Evolutionary conservation across 2,888 invertebrate genomes (phyloP).

Genomic region (Baccha elongata): DNA sequence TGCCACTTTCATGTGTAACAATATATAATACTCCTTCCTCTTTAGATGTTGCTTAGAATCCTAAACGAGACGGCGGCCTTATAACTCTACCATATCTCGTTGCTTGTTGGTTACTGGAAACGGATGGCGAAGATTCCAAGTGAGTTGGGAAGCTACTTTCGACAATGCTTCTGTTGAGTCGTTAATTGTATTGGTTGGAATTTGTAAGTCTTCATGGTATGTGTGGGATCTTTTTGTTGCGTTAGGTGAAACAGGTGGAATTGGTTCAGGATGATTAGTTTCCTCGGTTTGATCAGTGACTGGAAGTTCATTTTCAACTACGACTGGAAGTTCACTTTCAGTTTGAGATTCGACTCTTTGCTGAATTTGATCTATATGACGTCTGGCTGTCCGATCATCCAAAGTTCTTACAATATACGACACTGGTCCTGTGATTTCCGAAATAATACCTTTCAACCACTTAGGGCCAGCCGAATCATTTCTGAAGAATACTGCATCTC

Average conservation of each 20-base stretch:
- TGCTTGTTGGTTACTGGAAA: too few species aligned
- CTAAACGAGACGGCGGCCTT: too few species aligned
- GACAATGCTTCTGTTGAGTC: too few species aligned
- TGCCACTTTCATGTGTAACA: too few species aligned
- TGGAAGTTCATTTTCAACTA: neutral
- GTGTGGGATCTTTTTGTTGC: too few species aligned
- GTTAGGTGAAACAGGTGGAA: neutral
- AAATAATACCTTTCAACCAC: slow-evolving; percentile 8
- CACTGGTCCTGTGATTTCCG: slow-evolving; percentile 26
- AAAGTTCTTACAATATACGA: slow-evolving; percentile 15
- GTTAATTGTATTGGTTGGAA: too few species aligned
- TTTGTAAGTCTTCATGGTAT: too few species aligned
- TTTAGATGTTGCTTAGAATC: too few species aligned
- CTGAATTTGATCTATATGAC: slow-evolving; percentile 22
- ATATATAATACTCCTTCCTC: too few species aligned
- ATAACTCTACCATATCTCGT: too few species aligned
- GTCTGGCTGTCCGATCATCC: slow-evolving; percentile 7
- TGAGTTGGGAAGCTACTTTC: too few species aligned
- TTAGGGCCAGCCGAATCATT: slow-evolving; percentile 10
- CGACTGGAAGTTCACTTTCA: slow-evolving; percentile 9
- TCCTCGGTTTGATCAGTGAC: slow-evolving; percentile 2
- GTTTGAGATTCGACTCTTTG: neutral
- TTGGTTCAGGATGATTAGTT: neutral
- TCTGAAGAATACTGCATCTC: slow-evolving; percentile 19
- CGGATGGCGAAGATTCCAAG: too few species aligned